Evolutionary conservation across 2,113 vertebrate genomes (phyloP).

Genomic region (Meleagris gallopavo): DNA sequence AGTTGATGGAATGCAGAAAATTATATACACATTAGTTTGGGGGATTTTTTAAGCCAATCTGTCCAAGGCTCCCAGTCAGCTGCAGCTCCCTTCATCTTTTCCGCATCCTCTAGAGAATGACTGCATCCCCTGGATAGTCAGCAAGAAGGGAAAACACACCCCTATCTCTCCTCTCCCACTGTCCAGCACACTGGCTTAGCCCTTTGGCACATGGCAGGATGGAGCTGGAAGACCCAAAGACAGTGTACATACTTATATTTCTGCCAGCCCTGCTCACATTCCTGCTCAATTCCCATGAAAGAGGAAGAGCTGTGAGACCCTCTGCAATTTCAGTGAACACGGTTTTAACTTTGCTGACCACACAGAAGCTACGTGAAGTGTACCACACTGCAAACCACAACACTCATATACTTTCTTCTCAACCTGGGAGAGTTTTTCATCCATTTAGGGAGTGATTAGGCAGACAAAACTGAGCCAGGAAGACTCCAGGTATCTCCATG

Average conservation of each 20-base stretch:
- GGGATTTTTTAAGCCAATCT: neutral
- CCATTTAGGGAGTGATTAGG: neutral
- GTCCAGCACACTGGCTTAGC: neutral
- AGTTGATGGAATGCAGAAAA: neutral
- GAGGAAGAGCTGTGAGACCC: neutral
- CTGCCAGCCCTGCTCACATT: neutral
- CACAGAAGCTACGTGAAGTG: neutral
- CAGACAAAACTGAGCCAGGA: neutral
- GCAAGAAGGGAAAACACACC: fast-evolving
- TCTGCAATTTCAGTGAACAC: neutral
- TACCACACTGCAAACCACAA: neutral
- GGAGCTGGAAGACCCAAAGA: neutral
- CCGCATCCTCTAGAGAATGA: neutral
- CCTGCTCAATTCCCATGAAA: neutral
- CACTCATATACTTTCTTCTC: neutral
- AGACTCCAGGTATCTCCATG: neutral
- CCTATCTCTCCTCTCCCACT: neutral
- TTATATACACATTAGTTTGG: neutral
- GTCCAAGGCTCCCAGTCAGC: neutral
- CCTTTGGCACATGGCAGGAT: neutral
- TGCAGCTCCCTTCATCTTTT: neutral
- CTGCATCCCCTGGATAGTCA: neutral
- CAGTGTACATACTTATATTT: fast-evolving
- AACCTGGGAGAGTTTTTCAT: neutral
- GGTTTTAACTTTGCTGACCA: neutral